Conservation (phyloP, 2,113 vertebrate genomes). For the Tinamus guttatus region DNA sequence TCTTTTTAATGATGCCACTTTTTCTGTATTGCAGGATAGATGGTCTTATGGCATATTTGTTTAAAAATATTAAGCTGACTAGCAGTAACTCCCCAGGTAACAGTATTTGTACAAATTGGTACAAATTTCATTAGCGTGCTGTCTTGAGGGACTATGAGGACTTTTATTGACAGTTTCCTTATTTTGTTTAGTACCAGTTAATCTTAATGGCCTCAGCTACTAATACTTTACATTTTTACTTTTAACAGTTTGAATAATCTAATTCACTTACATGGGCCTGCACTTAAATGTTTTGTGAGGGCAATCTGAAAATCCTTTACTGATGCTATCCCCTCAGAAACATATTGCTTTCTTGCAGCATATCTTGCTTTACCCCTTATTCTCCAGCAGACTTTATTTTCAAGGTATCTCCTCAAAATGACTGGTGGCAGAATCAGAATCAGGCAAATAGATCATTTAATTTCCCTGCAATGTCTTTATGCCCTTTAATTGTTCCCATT, state of each 20-base stretch:
- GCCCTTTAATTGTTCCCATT: constrained; percentile 64
- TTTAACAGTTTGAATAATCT: background rate
- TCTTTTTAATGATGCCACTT: background rate
- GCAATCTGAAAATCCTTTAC: background rate
- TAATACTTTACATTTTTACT: background rate
- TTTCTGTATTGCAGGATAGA: background rate
- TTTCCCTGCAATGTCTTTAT: constrained; percentile 62
- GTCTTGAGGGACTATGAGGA: background rate
- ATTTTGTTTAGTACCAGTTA: background rate
- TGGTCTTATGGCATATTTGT: background rate
- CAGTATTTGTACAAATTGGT: background rate
- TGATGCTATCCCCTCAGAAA: background rate
- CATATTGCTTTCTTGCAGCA: background rate
- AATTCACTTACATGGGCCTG: background rate
- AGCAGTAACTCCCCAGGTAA: background rate
- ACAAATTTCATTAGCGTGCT: background rate
- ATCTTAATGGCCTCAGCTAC: constrained; percentile 13
- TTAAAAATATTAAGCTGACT: background rate
- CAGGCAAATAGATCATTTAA: constrained; percentile 48
- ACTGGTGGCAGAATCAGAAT: background rate
- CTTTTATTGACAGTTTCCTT: background rate
- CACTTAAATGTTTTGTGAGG: background rate
- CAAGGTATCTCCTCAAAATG: background rate
- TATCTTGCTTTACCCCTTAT: background rate
- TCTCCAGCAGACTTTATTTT: constrained; percentile 1